These are phyloP conservation scores for Trypoxylus dichotomus DNA, from an alignment of 1,140 invertebrate species.

Conservation along the genomic window DNA sequence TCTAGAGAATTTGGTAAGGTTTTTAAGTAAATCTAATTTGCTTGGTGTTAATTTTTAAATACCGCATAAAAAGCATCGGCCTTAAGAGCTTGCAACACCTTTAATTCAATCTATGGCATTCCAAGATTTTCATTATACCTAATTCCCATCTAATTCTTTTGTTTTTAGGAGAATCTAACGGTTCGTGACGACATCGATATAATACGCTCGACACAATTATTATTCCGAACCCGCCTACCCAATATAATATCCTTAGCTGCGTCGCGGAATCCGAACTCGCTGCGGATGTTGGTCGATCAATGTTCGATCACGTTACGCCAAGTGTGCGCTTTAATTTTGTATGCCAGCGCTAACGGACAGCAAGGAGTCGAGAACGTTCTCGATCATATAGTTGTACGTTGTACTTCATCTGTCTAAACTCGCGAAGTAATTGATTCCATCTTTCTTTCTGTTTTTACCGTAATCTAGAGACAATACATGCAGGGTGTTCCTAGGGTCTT, in stretches of 20 bases:
- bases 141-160: constrained; percentile 16
- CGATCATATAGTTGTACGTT: constrained; percentile 43
- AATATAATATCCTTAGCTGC: constrained; percentile 43
- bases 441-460: constrained; percentile 11
- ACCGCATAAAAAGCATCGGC: no score
- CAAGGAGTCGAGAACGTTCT: constrained; percentile 46
- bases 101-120: no score
- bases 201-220: constrained; percentile 42
- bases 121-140: no score
- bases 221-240: constrained; percentile 45
- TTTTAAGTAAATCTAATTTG: no score
- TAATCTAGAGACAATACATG: constrained; percentile 39
- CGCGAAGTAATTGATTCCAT: neutral
- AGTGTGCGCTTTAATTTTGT: constrained; percentile 42
- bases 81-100: no score
- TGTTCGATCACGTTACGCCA: constrained; percentile 36
- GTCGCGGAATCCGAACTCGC: constrained; percentile 37
- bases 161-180: constrained; percentile 37
- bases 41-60: no score
- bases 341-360: constrained; percentile 44
- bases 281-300: constrained; percentile 40
- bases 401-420: constrained; percentile 15
- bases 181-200: constrained; percentile 48
- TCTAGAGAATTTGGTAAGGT: constrained; percentile 47
- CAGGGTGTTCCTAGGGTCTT: constrained; percentile 44